Percentiles rank a stretch among this genome's conserved stretches.
Evolutionary conservation across 2,113 vertebrate genomes (phyloP).

Genomic region (Rana temporaria): DNA sequence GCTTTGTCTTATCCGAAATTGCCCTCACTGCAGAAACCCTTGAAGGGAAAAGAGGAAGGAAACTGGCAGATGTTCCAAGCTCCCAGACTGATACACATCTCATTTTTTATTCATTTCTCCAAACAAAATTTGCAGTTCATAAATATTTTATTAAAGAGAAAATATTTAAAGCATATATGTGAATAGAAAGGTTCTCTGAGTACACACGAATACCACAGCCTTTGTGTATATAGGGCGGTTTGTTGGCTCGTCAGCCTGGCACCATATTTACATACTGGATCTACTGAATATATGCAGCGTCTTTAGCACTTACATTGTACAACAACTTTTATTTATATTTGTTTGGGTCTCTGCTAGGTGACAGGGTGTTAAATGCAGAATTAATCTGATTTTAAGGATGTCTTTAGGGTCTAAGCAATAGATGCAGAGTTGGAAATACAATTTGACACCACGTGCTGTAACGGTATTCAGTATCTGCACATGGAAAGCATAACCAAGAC

Average conservation of each 20-base stretch:
- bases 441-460: neutral
- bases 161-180: constrained; percentile 40
- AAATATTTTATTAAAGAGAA: constrained; percentile 37
- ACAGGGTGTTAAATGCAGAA: constrained; percentile 5
- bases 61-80: constrained; percentile 38
- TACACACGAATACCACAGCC: constrained; percentile 1
- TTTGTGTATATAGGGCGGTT: neutral
- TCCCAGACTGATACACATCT: constrained; percentile 24
- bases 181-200: neutral
- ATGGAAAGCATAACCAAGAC: no score
- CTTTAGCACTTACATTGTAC: neutral
- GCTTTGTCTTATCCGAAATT: constrained; percentile 33
- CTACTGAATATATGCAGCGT: constrained; percentile 7
- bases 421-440: neutral
- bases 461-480: no score
- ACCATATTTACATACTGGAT: neutral
- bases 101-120: constrained; percentile 29
- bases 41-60: constrained; percentile 24
- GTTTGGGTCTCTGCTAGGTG: neutral
- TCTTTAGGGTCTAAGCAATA: neutral
- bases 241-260: neutral
- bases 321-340: constrained; percentile 9
- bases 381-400: neutral
- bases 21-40: constrained; percentile 41
- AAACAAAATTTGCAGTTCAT: constrained; percentile 43